Base-by-base conservation (phyloP, 2,113 vertebrate species). In the Aptenodytes forsteri region DNA sequence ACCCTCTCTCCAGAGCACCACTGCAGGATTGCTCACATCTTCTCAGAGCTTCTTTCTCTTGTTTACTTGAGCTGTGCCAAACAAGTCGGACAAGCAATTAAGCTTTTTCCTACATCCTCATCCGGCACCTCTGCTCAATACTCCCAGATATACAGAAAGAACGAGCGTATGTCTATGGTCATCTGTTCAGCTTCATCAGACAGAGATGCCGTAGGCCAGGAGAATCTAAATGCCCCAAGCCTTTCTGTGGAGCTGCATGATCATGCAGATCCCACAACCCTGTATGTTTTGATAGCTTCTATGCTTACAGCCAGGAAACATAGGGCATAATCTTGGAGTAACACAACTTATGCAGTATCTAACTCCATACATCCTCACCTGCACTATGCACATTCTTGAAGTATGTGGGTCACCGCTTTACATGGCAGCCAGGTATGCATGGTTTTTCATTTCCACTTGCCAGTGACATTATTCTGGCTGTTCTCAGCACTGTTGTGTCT, bases 191-290 rank as follows among this genome's bases (percentile, higher is more conserved):
- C 52, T 71, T 89, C 3, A 1, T 44, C 59, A 78, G 52, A 62
- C 0, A 77, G 15, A 92, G 29, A 55, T 1, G 2, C 10, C 5
- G 0, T 2, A 47, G 36, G 32, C 12, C 69, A 47, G 30, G 9
- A 79, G 30, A 93, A 80, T 40, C n/a, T 47, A 67, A 82, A 64
- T 27, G 38, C 29, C 22, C 23, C 82, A 67, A 50, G 42, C 15
- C 40, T 83, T 80, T 69, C 52, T 69, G 34, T 59, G 26, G 6
- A 88, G 52, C 26, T 59, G 65, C 32, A 50, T 11, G 38, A 69
- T 34, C 54, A 50, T 4, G 27, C 44, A 76, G 36, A 52, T 27
- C 34, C 32, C 44, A 79, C 36, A 89, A 3, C 8, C 52, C 13
- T 38, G 6, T 29, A 32, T 16, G 17, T 81, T 73, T 71, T 52